Conservation (phyloP, 2,113 vertebrate species). For the Labrus mixtus region DNA sequence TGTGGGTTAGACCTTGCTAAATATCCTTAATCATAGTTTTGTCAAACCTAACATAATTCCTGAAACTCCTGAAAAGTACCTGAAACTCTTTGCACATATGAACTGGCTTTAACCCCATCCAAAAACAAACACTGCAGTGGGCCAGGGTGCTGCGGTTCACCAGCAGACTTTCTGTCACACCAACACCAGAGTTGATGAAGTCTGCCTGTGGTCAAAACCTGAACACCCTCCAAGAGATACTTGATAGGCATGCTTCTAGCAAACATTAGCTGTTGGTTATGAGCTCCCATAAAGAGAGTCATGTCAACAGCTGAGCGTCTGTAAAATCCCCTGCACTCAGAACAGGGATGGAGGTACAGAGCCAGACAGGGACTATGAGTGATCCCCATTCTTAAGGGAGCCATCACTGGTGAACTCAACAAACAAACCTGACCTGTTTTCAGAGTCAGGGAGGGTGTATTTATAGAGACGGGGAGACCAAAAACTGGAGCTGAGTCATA, state of each 20-base stretch:
- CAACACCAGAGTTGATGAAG: constrained; percentile 13
- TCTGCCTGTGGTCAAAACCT: constrained; percentile 36
- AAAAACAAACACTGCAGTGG: constrained; percentile 7
- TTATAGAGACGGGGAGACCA: constrained; percentile 61
- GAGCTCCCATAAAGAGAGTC: constrained; percentile 73
- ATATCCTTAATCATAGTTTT: too few relatives aligned
- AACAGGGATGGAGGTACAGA: constrained; percentile 1
- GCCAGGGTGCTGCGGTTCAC: constrained; percentile 11
- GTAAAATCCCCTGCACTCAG: constrained; percentile 51
- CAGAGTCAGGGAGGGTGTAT: constrained; percentile 72
- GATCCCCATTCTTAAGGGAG: constrained; percentile 61
- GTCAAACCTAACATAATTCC: neutral
- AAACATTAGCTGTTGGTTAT: constrained; percentile 82
- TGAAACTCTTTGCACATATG: constrained; percentile 4
- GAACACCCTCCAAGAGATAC: constrained; percentile 69
- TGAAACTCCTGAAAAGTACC: neutral
- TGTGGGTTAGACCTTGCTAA: too few relatives aligned
- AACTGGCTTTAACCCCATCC: constrained; percentile 5
- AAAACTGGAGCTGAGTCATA: constrained; percentile 71
- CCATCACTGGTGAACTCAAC: constrained; percentile 54
- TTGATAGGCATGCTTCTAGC: constrained; percentile 73
- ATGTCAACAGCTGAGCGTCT: constrained; percentile 82
- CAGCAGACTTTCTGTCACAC: constrained; percentile 22
- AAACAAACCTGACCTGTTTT: constrained; percentile 76
- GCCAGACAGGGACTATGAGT: constrained; percentile 43